Conservation (phyloP, 1,140 invertebrate species). For the Luehdorfia chinensis region DNA sequence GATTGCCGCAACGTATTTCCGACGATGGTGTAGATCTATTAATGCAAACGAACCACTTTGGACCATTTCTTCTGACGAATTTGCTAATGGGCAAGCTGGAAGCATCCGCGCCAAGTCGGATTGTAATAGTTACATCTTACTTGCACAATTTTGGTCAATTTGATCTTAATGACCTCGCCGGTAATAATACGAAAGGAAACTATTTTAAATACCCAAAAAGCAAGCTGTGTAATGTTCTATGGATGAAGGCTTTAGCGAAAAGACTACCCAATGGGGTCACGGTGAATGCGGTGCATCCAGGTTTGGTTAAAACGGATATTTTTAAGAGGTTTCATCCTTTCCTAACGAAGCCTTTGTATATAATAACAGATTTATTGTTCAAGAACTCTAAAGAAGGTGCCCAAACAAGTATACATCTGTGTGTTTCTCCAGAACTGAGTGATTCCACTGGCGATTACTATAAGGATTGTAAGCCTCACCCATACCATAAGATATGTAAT, state of each 20-base stretch:
- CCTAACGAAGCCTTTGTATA: slow-evolving; percentile 7
- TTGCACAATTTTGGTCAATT: slow-evolving; percentile 76
- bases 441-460: slow-evolving; percentile 56
- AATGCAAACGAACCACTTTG: slow-evolving; percentile 83
- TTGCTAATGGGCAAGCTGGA: slow-evolving; percentile 77
- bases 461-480: slow-evolving; percentile 31
- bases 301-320: slow-evolving; percentile 79
- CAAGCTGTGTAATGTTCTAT: slow-evolving; percentile 83
- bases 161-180: slow-evolving; percentile 79
- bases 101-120: slow-evolving; percentile 75
- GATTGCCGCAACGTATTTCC: slow-evolving; percentile 49
- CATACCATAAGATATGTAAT: slow-evolving; percentile 20
- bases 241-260: slow-evolving; percentile 79
- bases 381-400: slow-evolving; percentile 81
- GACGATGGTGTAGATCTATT: slow-evolving; percentile 75
- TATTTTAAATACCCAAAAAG: slow-evolving; percentile 78
- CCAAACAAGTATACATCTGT: slow-evolving; percentile 79
- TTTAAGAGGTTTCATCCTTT: slow-evolving; percentile 63
- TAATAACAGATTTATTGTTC: slow-evolving; percentile 66
- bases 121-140: slow-evolving; percentile 84
- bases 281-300: slow-evolving; percentile 79
- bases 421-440: slow-evolving; percentile 38
- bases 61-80: slow-evolving; percentile 82
- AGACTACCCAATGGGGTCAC: slow-evolving; percentile 77
- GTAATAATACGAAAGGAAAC: slow-evolving; percentile 69